Conservation (phyloP, 2,888 invertebrate species). For the Osmoderma eremita region DNA sequence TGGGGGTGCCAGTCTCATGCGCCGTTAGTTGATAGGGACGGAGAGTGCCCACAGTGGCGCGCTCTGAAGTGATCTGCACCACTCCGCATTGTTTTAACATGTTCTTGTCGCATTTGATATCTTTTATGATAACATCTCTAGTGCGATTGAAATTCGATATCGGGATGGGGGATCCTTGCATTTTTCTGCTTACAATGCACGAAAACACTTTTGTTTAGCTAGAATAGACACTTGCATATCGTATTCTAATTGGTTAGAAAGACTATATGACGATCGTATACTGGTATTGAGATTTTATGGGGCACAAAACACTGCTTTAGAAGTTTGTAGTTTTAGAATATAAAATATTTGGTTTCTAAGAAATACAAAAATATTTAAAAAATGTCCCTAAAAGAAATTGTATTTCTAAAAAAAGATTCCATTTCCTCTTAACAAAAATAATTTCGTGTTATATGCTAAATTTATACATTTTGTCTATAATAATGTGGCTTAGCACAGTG, state of each 20-base stretch:
- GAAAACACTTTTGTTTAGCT: slow-evolving; percentile 35
- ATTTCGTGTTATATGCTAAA: too few species aligned
- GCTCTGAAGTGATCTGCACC: slow-evolving; percentile 49
- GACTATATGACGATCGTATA: not conserved
- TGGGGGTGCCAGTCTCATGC: slow-evolving; percentile 44
- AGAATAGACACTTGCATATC: not conserved
- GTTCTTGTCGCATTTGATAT: slow-evolving; percentile 52
- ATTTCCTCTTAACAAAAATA: too few species aligned
- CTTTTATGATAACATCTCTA: slow-evolving; percentile 52
- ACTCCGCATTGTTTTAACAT: slow-evolving; percentile 51
- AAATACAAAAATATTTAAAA: too few species aligned
- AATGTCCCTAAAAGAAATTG: too few species aligned
- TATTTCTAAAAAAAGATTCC: too few species aligned
- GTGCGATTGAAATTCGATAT: slow-evolving; percentile 50
- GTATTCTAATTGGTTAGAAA: slow-evolving; percentile 7
- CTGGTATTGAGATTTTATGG: too few species aligned
- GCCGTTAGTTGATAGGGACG: slow-evolving; percentile 25
- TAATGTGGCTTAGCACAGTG: too few species aligned
- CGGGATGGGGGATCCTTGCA: slow-evolving; percentile 45
- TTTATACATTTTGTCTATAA: too few species aligned
- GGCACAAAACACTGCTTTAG: too few species aligned
- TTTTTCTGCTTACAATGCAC: slow-evolving; percentile 44
- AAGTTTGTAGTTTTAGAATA: too few species aligned
- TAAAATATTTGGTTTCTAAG: too few species aligned
- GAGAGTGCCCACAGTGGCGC: slow-evolving; percentile 40